phyloP scores from a whole-genome alignment of 2,797 vertebrate species.

The Xenentodon cancila region DNA sequence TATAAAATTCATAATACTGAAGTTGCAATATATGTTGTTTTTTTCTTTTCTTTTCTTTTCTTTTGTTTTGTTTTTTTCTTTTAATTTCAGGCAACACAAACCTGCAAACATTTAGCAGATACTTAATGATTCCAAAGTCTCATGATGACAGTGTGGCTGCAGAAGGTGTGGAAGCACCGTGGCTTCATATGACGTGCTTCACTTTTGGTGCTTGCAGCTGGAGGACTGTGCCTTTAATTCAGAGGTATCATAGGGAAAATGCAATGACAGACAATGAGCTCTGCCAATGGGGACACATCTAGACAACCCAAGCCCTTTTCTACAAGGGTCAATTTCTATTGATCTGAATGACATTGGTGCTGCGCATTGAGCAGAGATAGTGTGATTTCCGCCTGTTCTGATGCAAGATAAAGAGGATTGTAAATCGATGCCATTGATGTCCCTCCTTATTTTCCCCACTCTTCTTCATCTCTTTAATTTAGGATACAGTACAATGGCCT shows the following conservation, averaged over 20 bases:
- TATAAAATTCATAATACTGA: too few species aligned
- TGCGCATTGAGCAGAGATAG: slow-evolving; percentile 75
- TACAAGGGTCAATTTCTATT: slow-evolving; percentile 75
- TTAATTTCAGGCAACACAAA: slow-evolving; percentile 16
- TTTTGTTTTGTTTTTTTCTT: neutral
- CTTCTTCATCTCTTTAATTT: slow-evolving; percentile 67
- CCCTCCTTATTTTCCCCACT: slow-evolving; percentile 23
- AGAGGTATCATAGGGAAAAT: slow-evolving; percentile 62
- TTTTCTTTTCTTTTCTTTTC: slow-evolving; percentile 7
- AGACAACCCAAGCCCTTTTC: slow-evolving; percentile 64
- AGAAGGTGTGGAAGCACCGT: slow-evolving; percentile 48
- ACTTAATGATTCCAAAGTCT: slow-evolving; percentile 57
- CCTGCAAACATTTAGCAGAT: slow-evolving; percentile 37
- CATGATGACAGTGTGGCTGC: slow-evolving; percentile 56
- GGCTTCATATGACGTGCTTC: slow-evolving; percentile 52
- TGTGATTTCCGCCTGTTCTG: slow-evolving; percentile 77
- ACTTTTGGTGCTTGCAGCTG: slow-evolving; percentile 45
- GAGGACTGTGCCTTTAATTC: slow-evolving; percentile 57
- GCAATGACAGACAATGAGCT: slow-evolving; percentile 57
- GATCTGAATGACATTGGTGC: slow-evolving; percentile 81
- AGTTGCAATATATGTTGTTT: too few species aligned
- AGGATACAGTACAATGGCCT: slow-evolving; percentile 74
- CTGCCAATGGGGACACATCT: slow-evolving; percentile 49
- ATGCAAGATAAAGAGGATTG: slow-evolving; percentile 81
- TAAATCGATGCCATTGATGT: slow-evolving; percentile 82